Evolutionary conservation across 2,113 vertebrate genomes (phyloP), one percentile per base, ranked within the genome.

Genomic region (Bombycilla garrulus): DNA sequence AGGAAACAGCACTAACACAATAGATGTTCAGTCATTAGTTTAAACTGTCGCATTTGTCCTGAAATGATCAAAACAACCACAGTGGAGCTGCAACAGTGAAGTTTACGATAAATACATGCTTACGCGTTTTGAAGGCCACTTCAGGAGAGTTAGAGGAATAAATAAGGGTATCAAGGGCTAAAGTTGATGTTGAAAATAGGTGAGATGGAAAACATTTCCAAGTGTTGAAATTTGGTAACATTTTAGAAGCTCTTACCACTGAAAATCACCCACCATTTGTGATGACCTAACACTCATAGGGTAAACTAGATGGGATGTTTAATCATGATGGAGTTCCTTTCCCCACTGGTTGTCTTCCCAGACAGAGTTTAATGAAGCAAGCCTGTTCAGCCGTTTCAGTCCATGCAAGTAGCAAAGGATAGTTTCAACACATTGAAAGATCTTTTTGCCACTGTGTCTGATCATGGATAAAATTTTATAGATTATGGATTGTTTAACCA

Each of bases 271-370:
- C 67, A 81, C 2, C 81, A 60, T 80, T 90, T 92, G 50, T 51
- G 84, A 92, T 48, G 87, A 85, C 73, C 88, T 79, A 95, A 94
- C 65, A 20, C 21, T 65, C 91, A 95, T 47, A 90, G 18, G 50
- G 92, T 94, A 93, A 96, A 96, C 92, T 78, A 89, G 91, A 89
- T 89, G 78, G 72, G 50, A 36, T 28, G 23, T 67, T 95, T 74
- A 66, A 96, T 97, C 81, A 74, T 22, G 1, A 47, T 33, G 45
- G 44, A 20, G 11, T 73, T 87, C 91, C 23, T 22, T 93, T 77
- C 58, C 84, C 66, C 19, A 31, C 72, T 51, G 73, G 81, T 91
- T 94, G 45, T 85, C 69, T 85, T 90, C 82, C 56, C 71, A 85
- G 72, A 81, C 20, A 33, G 20, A 44, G 83, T 92, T 73, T 94